Conservation (phyloP, 2,888 invertebrate genomes). For the Euphydryas editha region DNA sequence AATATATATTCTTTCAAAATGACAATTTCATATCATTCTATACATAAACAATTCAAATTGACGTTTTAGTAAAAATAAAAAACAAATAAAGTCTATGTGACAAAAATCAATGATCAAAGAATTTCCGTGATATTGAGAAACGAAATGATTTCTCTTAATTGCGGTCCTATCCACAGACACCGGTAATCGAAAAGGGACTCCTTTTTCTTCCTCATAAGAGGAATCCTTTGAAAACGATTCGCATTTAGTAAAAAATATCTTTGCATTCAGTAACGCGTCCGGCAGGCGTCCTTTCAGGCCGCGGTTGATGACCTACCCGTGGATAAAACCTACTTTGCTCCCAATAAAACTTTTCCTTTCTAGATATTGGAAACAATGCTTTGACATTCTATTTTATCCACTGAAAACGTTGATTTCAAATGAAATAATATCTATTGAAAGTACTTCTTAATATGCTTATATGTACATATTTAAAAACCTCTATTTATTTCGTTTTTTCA, state of each 20-base stretch:
- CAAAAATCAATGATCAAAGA: constrained; percentile 51
- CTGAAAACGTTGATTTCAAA: constrained; percentile 77
- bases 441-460: background rate
- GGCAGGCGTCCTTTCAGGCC: constrained; percentile 59
- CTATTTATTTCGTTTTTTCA: too few species aligned
- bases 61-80: background rate
- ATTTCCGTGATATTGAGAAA: constrained; percentile 37
- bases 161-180: constrained; percentile 63
- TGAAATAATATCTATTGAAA: constrained; percentile 69
- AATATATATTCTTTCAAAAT: background rate
- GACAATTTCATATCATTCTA: background rate
- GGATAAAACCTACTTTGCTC: constrained; percentile 82
- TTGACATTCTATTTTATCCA: constrained; percentile 76
- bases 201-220: constrained; percentile 71
- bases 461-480: too few species aligned
- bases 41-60: background rate
- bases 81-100: background rate
- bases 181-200: constrained; percentile 75
- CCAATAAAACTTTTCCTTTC: constrained; percentile 78
- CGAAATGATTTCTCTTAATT: constrained; percentile 62
- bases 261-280: constrained; percentile 79
- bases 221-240: constrained; percentile 78
- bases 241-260: constrained; percentile 78
- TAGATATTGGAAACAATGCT: constrained; percentile 81
- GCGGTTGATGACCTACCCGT: constrained; percentile 72